phyloP scores from a whole-genome alignment of 2,797 vertebrate genomes.

The Hippoglossus hippoglossus region DNA sequence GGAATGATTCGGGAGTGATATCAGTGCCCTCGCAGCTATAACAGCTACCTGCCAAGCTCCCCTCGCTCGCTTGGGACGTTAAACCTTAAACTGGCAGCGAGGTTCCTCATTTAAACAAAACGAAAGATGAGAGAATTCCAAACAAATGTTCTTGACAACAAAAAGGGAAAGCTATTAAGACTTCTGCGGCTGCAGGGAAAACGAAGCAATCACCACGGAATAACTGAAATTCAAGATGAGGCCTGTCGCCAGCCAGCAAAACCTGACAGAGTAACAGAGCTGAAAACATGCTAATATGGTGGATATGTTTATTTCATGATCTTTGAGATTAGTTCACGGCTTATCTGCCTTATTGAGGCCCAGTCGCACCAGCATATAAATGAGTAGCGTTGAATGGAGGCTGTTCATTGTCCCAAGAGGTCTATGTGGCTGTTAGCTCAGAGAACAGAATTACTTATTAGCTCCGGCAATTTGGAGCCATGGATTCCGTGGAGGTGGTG shows the following conservation, averaged over 20 bases:
- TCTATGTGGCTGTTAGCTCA: background rate
- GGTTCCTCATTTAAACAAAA: constrained; percentile 10
- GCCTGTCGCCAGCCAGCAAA: background rate
- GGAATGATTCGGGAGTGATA: constrained; percentile 24
- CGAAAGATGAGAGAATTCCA: background rate
- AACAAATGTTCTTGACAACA: background rate
- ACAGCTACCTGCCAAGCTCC: background rate
- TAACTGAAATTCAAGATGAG: background rate
- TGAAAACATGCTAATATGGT: background rate
- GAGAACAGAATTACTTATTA: background rate
- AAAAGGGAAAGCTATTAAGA: background rate
- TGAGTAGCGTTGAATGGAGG: background rate
- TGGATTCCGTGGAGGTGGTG: background rate
- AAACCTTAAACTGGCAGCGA: constrained; percentile 15
- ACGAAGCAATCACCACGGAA: background rate
- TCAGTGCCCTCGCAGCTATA: constrained; percentile 17
- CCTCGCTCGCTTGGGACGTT: background rate
- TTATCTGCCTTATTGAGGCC: background rate
- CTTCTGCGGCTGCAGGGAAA: background rate
- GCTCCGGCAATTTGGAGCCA: background rate
- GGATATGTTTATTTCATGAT: background rate
- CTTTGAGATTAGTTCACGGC: no score
- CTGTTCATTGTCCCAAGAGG: no score
- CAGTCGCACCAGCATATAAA: background rate
- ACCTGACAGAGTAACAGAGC: background rate